phyloP scores from a whole-genome alignment of 35 echinoderm and acorn worm species.

The Amphiura filiformis region DNA sequence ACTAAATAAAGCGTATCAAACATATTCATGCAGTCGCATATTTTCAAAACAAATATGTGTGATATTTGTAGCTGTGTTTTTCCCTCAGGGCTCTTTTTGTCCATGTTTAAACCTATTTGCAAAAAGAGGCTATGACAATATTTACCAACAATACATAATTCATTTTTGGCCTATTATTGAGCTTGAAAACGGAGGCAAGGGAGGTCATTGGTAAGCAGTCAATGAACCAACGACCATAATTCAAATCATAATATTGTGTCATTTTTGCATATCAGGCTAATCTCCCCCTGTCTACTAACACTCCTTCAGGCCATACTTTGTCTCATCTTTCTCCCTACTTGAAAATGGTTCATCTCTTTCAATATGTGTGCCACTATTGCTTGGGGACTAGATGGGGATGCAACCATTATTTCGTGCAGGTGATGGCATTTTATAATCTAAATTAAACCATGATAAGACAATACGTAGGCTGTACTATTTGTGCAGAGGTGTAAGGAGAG shows the following conservation, averaged over 20 bases:
- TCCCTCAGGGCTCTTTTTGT: too few relatives aligned
- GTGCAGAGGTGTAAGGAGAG: too few relatives aligned
- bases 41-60: too few relatives aligned
- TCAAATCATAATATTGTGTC: constrained; percentile 10
- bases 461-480: too few relatives aligned
- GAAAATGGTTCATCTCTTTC: background rate
- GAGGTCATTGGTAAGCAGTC: background rate
- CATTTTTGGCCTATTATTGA: background rate
- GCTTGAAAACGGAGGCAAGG: background rate
- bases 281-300: background rate
- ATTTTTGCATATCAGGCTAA: background rate
- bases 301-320: background rate
- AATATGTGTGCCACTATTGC: background rate
- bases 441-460: background rate
- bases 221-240: background rate
- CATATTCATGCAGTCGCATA: too few relatives aligned
- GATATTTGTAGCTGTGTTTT: too few relatives aligned
- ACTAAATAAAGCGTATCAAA: too few relatives aligned
- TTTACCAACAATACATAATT: background rate
- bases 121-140: background rate
- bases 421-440: background rate
- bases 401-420: background rate
- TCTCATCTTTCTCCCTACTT: background rate
- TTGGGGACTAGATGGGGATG: background rate
- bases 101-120: too few relatives aligned